These are phyloP conservation scores for Mus spretus DNA, from an alignment of 2,797 vertebrate genomes.

Conservation along the genomic window DNA sequence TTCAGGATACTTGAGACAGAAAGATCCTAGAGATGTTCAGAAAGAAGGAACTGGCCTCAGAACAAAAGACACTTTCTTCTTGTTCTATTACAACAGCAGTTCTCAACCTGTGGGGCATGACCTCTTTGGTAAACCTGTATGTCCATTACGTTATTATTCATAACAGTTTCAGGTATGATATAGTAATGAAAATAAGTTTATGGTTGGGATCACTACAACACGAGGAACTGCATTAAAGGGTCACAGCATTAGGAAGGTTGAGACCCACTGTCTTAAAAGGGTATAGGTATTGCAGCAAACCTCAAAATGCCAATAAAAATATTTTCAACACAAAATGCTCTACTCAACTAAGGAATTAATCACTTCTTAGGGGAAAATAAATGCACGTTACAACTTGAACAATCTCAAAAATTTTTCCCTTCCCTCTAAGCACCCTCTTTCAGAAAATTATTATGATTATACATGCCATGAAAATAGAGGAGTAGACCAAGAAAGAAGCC, in stretches of 20 bases:
- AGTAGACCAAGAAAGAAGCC: neutral
- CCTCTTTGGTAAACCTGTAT: neutral
- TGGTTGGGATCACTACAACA: neutral
- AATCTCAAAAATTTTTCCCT: neutral
- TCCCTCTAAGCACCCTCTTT: neutral
- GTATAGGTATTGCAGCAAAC: neutral
- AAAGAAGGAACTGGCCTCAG: conserved; percentile 33
- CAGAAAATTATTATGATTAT: conserved; percentile 28
- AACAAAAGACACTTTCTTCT: neutral
- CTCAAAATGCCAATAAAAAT: conserved; percentile 54
- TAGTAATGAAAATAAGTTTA: neutral
- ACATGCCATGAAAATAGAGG: conserved; percentile 16
- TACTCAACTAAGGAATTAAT: neutral
- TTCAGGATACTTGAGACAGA: conserved; percentile 37
- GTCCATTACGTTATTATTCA: neutral
- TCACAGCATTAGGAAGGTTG: neutral
- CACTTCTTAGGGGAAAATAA: neutral
- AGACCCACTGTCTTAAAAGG: neutral
- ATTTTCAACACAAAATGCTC: conserved; percentile 41
- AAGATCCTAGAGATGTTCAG: conserved; percentile 13
- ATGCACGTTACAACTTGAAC: conserved; percentile 54
- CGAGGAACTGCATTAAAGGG: neutral
- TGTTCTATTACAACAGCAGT: neutral
- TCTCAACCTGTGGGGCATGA: neutral
- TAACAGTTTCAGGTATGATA: neutral